These are phyloP conservation scores for Pyrocephalus nanus DNA, from an alignment of 2,797 vertebrate species.

Conservation along the genomic window DNA sequence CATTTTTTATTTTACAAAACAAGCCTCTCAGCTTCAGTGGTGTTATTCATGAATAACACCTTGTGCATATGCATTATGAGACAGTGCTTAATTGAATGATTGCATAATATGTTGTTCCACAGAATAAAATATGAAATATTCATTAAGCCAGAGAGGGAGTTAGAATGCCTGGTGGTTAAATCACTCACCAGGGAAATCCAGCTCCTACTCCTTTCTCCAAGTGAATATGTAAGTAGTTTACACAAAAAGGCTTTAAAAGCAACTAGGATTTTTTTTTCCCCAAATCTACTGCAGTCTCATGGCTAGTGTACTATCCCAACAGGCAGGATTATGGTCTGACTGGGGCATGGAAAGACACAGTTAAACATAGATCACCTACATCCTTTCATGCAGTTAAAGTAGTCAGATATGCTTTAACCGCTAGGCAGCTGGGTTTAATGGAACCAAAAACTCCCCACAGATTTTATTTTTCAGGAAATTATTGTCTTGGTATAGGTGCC, in stretches of 20 bases:
- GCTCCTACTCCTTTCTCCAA: slow-evolving; percentile 23
- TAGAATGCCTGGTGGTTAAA: slow-evolving; percentile 60
- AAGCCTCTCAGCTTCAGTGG: slow-evolving; percentile 53
- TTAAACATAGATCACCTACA: neutral
- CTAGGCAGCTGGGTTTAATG: slow-evolving; percentile 7
- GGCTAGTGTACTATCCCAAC: neutral
- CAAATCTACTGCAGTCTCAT: neutral
- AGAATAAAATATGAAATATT: slow-evolving; percentile 71
- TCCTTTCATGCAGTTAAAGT: neutral
- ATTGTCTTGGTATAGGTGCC: slow-evolving; percentile 21
- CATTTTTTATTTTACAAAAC: slow-evolving; percentile 61
- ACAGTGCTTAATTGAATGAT: slow-evolving; percentile 70
- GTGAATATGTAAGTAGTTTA: slow-evolving; percentile 40
- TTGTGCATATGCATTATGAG: slow-evolving; percentile 69
- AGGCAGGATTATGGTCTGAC: neutral
- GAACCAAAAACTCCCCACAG: neutral
- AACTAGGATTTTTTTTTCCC: neutral
- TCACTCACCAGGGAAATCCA: slow-evolving; percentile 54
- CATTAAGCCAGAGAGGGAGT: slow-evolving; percentile 54
- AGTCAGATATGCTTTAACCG: neutral
- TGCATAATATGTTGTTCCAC: slow-evolving; percentile 68
- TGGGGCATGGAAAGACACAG: neutral
- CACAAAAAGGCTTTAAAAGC: slow-evolving; percentile 27
- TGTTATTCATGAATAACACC: slow-evolving; percentile 65
- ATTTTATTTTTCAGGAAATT: slow-evolving; percentile 24